Evolutionary conservation across 92 coral and sea anemone genomes (phyloP).

Genomic region (Virgularia gustaviana): DNA sequence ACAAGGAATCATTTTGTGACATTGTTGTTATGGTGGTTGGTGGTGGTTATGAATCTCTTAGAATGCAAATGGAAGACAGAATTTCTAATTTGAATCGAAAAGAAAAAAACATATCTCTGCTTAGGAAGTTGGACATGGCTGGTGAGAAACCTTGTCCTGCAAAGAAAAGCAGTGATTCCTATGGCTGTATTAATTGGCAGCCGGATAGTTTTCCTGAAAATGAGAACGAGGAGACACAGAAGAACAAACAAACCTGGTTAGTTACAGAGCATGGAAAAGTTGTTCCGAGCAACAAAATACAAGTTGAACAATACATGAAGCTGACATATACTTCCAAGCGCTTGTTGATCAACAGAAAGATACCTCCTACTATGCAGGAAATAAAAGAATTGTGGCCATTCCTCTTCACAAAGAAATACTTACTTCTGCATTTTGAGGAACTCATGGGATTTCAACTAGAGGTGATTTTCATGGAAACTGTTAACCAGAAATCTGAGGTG

Average conservation of each 20-base stretch:
- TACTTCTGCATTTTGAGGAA: slow-evolving; percentile 17
- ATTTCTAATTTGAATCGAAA: slow-evolving; percentile 2
- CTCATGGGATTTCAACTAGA: slow-evolving; percentile 3
- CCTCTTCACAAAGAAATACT: not conserved
- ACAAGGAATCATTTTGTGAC: slow-evolving; percentile 14
- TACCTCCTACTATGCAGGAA: slow-evolving; percentile 3
- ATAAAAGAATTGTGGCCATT: slow-evolving; percentile 20
- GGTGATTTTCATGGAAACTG: not conserved
- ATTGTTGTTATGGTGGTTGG: slow-evolving; percentile 7
- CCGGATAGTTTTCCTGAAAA: slow-evolving; percentile 9
- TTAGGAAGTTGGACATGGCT: not conserved
- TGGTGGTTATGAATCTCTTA: slow-evolving; percentile 12
- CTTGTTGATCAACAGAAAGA: slow-evolving; percentile 1
- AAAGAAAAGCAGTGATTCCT: slow-evolving; percentile 11
- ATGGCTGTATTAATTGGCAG: slow-evolving; percentile 31
- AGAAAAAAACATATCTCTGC: not conserved
- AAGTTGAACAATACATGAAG: slow-evolving; percentile 2
- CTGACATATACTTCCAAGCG: slow-evolving; percentile 1
- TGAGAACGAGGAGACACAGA: slow-evolving; percentile 12
- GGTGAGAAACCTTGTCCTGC: not conserved
- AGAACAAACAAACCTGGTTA: slow-evolving; percentile 11
- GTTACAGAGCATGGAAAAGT: slow-evolving; percentile 2
- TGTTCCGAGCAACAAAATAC: slow-evolving; percentile 1
- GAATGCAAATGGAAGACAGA: slow-evolving; percentile 17
- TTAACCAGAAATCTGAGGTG: not conserved